Base-by-base conservation (phyloP, 2,113 vertebrate genomes). In the Naja naja region DNA sequence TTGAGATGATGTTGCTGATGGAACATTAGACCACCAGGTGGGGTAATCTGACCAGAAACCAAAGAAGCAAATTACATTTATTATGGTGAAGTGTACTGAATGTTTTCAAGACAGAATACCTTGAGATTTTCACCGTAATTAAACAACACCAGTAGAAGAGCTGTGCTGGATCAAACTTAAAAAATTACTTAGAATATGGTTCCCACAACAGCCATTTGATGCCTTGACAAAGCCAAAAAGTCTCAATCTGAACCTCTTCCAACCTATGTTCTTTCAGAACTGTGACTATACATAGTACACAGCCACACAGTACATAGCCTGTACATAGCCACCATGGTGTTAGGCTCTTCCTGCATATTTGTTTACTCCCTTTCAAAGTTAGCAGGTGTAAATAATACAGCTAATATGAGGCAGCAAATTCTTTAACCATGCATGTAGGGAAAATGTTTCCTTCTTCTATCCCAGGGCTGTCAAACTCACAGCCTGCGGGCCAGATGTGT, bases 1-100 rank as follows among this genome's bases (percentile, higher is more conserved):
- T 87, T 58, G 20, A 87, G 52, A 53, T 25, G 10, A 87, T 5
- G 52, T n/a, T 34, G 23, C 74, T 53, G 1, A 53, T 22, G 49
- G 30, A 39, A 53, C 52, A 43, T 69, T 53, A 92, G 47, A 47
- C 91, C 91, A 53, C 56, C 56, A 92, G 91, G 56, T 92, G 91
- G 91, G 12, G 56, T 53, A 88, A 64, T 88, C n/a, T 69, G 56
- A 92, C 86, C 56, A 92, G 30, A 60, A 69, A 88, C n/a, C n/a
- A 43, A 34, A 87, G 27, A 52, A 22, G 47, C 11, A 49, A 9
- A 47, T 22, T 22, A 64, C 47, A 25, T 54, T 6, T 54, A 27
- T 20, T 12, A 25, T 14, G 11, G 30, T 47, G 52, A 27, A 52
- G 30, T 39, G 14, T 52, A 90, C 5, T 6, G 16, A 88, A 34